Evolutionary conservation across 2,797 vertebrate species (phyloP).

Genomic region (Mus minutoides): DNA sequence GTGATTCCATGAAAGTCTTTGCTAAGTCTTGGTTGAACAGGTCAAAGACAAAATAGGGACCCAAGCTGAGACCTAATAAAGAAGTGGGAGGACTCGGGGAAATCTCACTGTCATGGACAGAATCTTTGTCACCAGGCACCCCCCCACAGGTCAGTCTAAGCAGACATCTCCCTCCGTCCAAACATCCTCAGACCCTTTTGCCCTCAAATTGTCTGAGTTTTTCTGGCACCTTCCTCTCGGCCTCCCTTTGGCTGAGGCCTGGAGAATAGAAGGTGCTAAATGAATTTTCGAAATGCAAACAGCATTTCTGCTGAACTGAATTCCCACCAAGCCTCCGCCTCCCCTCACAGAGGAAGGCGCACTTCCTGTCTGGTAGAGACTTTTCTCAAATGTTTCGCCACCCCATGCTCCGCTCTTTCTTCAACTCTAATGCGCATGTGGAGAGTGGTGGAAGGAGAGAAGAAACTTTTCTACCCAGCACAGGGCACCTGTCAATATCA

Average conservation of each 20-base stretch:
- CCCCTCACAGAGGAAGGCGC: neutral
- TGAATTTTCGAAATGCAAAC: neutral
- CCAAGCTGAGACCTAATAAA: neutral
- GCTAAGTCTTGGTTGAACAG: neutral
- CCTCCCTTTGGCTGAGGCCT: neutral
- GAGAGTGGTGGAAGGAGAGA: neutral
- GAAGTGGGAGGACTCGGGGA: neutral
- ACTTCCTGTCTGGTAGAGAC: neutral
- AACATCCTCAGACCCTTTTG: neutral
- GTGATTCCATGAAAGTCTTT: neutral
- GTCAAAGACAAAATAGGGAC: neutral
- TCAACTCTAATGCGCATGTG: neutral
- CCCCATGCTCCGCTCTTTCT: no score
- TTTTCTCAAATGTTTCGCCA: neutral
- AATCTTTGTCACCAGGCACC: neutral
- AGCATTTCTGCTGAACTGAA: neutral
- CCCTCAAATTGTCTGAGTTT: neutral
- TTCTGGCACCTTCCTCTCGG: neutral
- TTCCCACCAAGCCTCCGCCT: neutral
- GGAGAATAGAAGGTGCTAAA: neutral
- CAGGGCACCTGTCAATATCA: neutral
- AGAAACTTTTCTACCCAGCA: neutral
- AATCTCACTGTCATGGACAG: neutral
- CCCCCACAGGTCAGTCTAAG: neutral
- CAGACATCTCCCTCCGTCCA: no score